Percentiles rank a stretch among this genome's conserved stretches.
Evolutionary conservation across 2,113 vertebrate genomes (phyloP).

Genomic region (Chloebia gouldiae): DNA sequence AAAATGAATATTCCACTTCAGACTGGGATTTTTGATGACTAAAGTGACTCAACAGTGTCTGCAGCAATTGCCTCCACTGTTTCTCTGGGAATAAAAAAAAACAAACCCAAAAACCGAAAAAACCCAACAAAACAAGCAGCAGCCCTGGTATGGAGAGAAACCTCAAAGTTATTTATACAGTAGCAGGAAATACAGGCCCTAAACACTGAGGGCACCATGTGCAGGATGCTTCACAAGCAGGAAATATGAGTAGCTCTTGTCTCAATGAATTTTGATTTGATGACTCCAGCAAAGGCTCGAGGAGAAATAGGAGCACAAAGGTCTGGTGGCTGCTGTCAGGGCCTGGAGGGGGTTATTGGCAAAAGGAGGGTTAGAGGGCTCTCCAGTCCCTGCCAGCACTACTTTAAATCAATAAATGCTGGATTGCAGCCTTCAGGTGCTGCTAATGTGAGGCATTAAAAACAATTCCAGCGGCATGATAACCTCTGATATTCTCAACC

Average conservation of each 20-base stretch:
- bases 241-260: background rate
- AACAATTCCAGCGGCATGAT: background rate
- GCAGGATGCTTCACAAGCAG: background rate
- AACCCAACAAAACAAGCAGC: background rate
- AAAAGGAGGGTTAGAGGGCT: background rate
- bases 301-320: background rate
- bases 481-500: background rate
- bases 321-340: background rate
- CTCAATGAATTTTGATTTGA: background rate
- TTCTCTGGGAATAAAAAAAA: background rate
- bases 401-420: background rate
- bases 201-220: fast-evolving
- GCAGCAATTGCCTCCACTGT: background rate
- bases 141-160: background rate
- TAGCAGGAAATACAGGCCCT: background rate
- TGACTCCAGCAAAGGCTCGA: background rate
- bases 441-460: background rate
- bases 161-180: background rate
- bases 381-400: background rate
- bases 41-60: background rate
- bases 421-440: background rate
- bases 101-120: no score
- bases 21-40: background rate
- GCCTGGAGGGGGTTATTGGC: background rate
- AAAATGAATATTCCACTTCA: background rate